A percentile compares a stretch with the other conserved stretches of the same genome.
These are phyloP conservation scores for Papilio glaucus DNA, from an alignment of 1,140 invertebrate genomes.

Conservation along the genomic window DNA sequence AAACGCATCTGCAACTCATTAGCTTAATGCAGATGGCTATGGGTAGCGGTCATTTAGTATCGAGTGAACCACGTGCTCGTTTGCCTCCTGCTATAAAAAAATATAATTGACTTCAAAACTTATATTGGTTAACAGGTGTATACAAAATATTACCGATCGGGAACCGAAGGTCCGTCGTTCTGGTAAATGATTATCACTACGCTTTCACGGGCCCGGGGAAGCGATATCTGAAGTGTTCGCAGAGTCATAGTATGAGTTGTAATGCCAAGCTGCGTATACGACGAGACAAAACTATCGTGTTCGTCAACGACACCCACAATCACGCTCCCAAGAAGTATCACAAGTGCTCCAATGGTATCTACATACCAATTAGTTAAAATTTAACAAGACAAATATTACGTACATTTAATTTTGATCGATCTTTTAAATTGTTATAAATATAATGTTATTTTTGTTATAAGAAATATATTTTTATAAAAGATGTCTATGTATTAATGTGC, in stretches of 20 bases:
- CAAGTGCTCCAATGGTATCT: background rate
- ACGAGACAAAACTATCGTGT: background rate
- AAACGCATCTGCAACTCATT: too few species aligned
- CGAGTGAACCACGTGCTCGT: too few species aligned
- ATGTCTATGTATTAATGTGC: too few species aligned
- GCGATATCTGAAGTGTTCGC: constrained; percentile 23
- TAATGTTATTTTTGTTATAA: too few species aligned
- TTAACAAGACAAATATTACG: too few species aligned
- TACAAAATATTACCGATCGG: constrained; percentile 29
- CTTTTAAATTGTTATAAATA: too few species aligned
- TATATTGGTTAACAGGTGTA: background rate
- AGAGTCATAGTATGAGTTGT: constrained; percentile 1
- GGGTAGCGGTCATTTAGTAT: too few species aligned
- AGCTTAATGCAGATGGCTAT: too few species aligned
- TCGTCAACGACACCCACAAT: constrained; percentile 12
- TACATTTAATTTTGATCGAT: too few species aligned
- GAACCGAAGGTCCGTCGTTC: background rate
- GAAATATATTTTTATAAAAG: too few species aligned
- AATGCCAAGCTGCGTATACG: background rate
- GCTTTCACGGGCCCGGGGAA: constrained; percentile 17
- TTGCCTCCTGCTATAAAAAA: too few species aligned
- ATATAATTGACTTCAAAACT: background rate
- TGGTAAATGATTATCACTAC: constrained; percentile 12
- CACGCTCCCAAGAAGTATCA: constrained; percentile 22
- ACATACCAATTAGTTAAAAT: background rate